Percentiles rank a stretch among this genome's conserved stretches.
Evolutionary conservation across 2,888 invertebrate genomes (phyloP).

Genomic region (Arctia plantaginis): DNA sequence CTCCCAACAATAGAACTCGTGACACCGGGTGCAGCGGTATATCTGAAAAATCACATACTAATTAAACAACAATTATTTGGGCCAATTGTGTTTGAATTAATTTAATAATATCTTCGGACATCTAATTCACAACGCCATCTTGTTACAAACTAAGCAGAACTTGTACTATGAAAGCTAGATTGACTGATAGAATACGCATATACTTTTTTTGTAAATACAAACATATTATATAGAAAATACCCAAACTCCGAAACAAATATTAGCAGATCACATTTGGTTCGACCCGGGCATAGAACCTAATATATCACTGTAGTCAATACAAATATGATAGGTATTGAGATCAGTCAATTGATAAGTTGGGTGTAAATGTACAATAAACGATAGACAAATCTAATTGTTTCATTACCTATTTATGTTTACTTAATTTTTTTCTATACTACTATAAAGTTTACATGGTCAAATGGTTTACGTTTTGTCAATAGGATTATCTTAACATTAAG

Average conservation of each 20-base stretch:
- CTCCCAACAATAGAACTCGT: conserved; percentile 94
- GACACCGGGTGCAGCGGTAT: conserved; percentile 93
- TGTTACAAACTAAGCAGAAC: too few relatives aligned
- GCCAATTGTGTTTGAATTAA: not conserved
- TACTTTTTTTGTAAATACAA: too few relatives aligned
- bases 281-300: too few relatives aligned
- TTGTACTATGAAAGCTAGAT: too few relatives aligned
- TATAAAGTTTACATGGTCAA: not conserved
- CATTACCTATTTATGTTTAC: too few relatives aligned
- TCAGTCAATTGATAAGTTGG: not conserved
- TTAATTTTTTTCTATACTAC: not conserved
- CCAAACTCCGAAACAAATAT: too few relatives aligned
- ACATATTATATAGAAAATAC: too few relatives aligned
- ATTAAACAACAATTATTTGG: not conserved
- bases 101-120: not conserved
- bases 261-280: too few relatives aligned
- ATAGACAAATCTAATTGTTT: not conserved
- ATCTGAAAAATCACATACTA: conserved; percentile 80
- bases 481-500: not conserved
- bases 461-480: not conserved
- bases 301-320: too few relatives aligned
- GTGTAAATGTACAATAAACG: too few relatives aligned
- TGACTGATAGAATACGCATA: too few relatives aligned
- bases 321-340: not conserved
- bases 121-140: too few relatives aligned